Conservation (phyloP, 2,113 vertebrate genomes). For the Synodontis membranacea region DNA sequence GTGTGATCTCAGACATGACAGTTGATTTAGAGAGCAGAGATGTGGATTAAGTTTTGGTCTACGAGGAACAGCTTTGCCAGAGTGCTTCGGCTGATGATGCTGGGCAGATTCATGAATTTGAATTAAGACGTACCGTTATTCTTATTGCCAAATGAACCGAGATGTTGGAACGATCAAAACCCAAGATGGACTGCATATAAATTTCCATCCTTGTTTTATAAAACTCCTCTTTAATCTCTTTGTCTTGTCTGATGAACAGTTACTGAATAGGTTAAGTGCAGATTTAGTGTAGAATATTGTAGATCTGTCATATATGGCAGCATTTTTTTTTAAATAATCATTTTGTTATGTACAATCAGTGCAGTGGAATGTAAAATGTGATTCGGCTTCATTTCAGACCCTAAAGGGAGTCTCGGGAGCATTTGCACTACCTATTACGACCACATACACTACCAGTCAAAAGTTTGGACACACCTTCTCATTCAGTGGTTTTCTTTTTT, state of each 20-base stretch:
- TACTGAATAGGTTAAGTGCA: too few relatives aligned
- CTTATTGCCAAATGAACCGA: neutral
- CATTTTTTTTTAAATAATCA: neutral
- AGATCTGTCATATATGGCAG: neutral
- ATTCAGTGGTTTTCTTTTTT: too few relatives aligned
- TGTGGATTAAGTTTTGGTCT: neutral
- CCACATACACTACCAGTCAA: neutral
- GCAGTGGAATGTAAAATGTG: neutral
- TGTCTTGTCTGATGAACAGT: too few relatives aligned
- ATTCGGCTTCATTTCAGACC: neutral
- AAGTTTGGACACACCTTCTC: too few relatives aligned
- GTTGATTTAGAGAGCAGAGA: neutral
- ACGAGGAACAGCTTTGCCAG: neutral
- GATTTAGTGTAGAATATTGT: neutral
- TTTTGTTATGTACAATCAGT: neutral
- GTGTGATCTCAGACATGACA: neutral
- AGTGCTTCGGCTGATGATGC: neutral
- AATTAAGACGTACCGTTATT: neutral
- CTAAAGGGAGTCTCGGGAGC: neutral
- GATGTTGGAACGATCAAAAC: conserved; percentile 6
- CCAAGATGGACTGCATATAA: neutral
- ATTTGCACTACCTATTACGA: neutral
- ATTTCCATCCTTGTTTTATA: neutral
- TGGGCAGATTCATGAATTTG: conserved; percentile 12
- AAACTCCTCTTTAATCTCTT: neutral